Evolutionary conservation across 2,797 vertebrate genomes (phyloP), one percentile per base, ranked within the genome.

Genomic region (Melanotaenia trifasciata): DNA sequence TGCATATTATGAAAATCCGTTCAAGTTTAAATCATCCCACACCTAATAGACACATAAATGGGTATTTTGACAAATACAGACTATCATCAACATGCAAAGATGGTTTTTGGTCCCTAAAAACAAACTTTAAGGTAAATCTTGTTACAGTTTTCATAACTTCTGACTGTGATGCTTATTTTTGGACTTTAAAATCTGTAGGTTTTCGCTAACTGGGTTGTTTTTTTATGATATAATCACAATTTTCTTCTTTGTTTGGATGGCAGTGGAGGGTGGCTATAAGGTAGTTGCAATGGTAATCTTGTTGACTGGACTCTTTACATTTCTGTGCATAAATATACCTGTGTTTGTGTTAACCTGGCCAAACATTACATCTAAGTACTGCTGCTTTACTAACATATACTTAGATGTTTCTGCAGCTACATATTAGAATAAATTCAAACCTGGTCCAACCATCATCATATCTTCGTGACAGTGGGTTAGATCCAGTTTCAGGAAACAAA

Each of bases 401-500:
- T 30, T 30, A 30, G 28, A 30, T 30, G 28, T 30, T 30, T 30
- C 28, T 30, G 28, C 28, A 30, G 4, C 28, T 30, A 30, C 28
- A 30, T 30, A 30, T 30, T 30, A 30, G 30, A 30, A 30, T 30
- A 30, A 30, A 30, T 30, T 30, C 30, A 30, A 30, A 30, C 36
- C 20, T 7, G 8, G 0, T 67, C 47, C 6, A 20, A 24, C 9
- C 30, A 43, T n/a, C 24, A 11, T n/a, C 11, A 10, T 22, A 20
- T 20, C 30, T 6, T 4, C 28, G 8, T 56, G 14, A 57, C 28
- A 26, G 50, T 61, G 8, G 38, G 24, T 40, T 38, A 24, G 26
- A 70, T 54, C 14, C 0, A 3, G n/a, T 67, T 62, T 24, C 36
- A 58, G 26, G 38, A 58, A 47, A 63, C 50, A 57, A 47, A 67